Evolutionary conservation across 2,797 vertebrate genomes (phyloP).

Genomic region (Lepus oiostolus): DNA sequence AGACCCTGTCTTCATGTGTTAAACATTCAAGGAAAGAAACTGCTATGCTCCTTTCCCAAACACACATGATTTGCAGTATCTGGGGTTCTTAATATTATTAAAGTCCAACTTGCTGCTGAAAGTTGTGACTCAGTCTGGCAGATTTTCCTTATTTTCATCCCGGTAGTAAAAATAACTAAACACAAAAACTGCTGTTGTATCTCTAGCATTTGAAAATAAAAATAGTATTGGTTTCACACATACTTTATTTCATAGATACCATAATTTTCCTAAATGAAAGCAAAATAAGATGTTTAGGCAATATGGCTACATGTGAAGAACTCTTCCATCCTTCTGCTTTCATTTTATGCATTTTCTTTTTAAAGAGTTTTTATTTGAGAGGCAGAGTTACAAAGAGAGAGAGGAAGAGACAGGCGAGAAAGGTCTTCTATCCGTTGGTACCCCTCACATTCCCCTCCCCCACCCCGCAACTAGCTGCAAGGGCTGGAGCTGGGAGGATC

Average conservation of each 20-base stretch:
- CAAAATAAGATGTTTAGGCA: conserved; percentile 1
- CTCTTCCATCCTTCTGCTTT: conserved; percentile 27
- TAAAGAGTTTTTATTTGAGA: too few relatives aligned
- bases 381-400: too few relatives aligned
- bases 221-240: conserved; percentile 20
- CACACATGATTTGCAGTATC: conserved; percentile 9
- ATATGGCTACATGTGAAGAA: conserved; percentile 22
- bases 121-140: conserved; percentile 37
- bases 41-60: conserved; percentile 32
- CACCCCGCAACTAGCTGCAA: too few relatives aligned
- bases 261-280: neutral
- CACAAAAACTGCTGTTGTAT: neutral
- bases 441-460: too few relatives aligned
- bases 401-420: too few relatives aligned
- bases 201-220: conserved; percentile 40
- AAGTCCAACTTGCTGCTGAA: neutral
- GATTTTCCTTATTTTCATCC: conserved; percentile 13
- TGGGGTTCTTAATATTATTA: neutral
- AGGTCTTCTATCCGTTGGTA: too few relatives aligned
- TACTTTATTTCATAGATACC: conserved; percentile 25
- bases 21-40: conserved; percentile 40
- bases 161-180: conserved; percentile 62
- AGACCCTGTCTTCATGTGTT: conserved; percentile 1
- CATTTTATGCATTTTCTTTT: neutral
- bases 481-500: too few relatives aligned